These are phyloP conservation scores for Alca torda DNA, from an alignment of 2,797 vertebrate species.

Conservation along the genomic window DNA sequence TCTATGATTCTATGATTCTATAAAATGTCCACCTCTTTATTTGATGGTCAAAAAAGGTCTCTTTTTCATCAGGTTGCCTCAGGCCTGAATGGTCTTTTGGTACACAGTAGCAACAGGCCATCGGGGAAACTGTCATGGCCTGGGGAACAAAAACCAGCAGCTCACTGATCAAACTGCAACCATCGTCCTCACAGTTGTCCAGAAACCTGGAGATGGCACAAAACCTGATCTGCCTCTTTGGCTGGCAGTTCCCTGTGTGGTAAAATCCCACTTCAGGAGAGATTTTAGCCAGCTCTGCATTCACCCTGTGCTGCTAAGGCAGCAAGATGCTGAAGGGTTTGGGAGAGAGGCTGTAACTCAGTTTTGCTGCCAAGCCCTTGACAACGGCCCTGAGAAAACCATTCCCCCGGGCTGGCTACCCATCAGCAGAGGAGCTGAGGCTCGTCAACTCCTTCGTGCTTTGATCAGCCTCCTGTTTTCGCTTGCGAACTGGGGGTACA, in stretches of 20 bases:
- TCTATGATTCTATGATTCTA: too few relatives aligned
- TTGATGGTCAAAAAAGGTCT: background rate
- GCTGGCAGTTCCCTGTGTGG: background rate
- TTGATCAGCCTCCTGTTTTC: background rate
- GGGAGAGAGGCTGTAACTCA: background rate
- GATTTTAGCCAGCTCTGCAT: background rate
- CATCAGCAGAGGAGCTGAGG: background rate
- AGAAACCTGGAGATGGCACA: background rate
- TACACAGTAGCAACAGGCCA: background rate
- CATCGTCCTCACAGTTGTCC: background rate
- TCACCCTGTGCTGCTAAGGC: background rate
- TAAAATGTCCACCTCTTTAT: background rate
- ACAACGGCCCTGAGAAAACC: background rate
- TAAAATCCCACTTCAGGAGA: background rate
- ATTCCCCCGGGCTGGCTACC: background rate
- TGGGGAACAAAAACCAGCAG: background rate
- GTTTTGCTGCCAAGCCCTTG: background rate
- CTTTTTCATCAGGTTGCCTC: background rate
- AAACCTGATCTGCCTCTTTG: background rate
- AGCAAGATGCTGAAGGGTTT: background rate
- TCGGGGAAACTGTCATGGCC: background rate
- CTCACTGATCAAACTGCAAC: background rate
- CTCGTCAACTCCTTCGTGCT: background rate
- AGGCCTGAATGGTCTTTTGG: background rate
- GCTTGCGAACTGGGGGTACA: accelerated